Base-by-base conservation (phyloP, 2,888 invertebrate genomes). In the Hirtodrosophila alboralis region DNA sequence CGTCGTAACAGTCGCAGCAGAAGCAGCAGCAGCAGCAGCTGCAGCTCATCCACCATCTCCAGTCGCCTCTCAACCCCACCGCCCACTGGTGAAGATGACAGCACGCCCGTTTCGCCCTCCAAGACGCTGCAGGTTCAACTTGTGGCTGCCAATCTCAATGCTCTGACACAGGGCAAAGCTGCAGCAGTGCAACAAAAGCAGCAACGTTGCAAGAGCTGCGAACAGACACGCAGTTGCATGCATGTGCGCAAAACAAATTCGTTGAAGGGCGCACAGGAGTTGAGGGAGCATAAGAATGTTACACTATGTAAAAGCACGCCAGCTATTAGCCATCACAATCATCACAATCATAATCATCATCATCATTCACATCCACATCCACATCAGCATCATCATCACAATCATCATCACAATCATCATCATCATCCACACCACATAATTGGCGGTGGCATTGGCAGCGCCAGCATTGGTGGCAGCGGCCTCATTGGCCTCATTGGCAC, bases 71-170 rank as follows among this genome's bases (percentile, higher is more conserved):
- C 88, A 23, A 89, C 89, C n/a, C 90, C 89, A 36, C 89, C 90
- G 38, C 86, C 89, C 2, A 88, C 89, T 1, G 89, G 89, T 8
- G 88, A 90, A 61, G 89, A 89, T 9, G 84, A 88, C 64, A 88
- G 81, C 71, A 72, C 80, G 10, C 83, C 88, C 7, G 80, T 78
- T 3, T 88, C 90, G n/a, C 88, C 90, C 12, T 75, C 76, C 1
- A 86, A 86, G 58, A 78, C 65, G 12, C 48, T 85, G 18, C 86
- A 86, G 51, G 80, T 75, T 8, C 69, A 80, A 41, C 63, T 88
- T 21, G 81, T 88, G 41, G 86, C 83, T 1, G 84, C 69, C 18
- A 88, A 88, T 77, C 54, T 88, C 31, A 83, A 80, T 48, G 87
- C 72, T 6, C 47, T 88, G 8, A 68, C 49, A n/a, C 67, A 64